A percentile compares a stretch with the other conserved stretches of the same genome.
Conservation (phyloP, 2,113 vertebrate genomes). For the Corythoichthys haematopterus region DNA sequence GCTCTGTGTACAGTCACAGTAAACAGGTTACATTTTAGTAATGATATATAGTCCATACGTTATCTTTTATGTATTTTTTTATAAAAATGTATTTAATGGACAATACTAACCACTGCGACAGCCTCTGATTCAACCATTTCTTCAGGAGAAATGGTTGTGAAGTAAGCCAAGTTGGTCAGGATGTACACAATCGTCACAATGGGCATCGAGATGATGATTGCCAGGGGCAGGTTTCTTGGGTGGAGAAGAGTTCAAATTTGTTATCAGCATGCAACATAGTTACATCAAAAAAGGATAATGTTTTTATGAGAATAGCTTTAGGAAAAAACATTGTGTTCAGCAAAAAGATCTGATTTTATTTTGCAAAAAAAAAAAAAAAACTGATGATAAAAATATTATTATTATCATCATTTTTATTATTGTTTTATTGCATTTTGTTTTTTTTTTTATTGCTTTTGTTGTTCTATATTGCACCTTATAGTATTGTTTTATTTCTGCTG, state of each 20-base stretch:
- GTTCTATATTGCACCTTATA: too few species aligned
- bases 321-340: too few species aligned
- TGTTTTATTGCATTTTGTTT: too few species aligned
- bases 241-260: neutral
- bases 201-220: constrained; percentile 74
- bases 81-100: neutral
- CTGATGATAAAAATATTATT: too few species aligned
- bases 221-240: constrained; percentile 65
- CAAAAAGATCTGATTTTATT: too few species aligned
- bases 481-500: too few species aligned
- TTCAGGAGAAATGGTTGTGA: constrained; percentile 70
- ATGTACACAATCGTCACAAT: constrained; percentile 72
- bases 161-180: constrained; percentile 74
- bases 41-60: neutral
- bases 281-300: too few species aligned
- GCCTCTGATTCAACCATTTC: constrained; percentile 66
- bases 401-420: too few species aligned
- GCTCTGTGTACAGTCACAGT: constrained; percentile 39
- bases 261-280: neutral
- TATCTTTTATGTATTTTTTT: neutral
- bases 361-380: too few species aligned
- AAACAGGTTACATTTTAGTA: neutral
- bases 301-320: too few species aligned
- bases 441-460: too few species aligned
- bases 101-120: constrained; percentile 65